Percentiles rank a stretch among this genome's conserved stretches.
Conservation (phyloP, 2,888 invertebrate genomes). For the Aelia acuminata region DNA sequence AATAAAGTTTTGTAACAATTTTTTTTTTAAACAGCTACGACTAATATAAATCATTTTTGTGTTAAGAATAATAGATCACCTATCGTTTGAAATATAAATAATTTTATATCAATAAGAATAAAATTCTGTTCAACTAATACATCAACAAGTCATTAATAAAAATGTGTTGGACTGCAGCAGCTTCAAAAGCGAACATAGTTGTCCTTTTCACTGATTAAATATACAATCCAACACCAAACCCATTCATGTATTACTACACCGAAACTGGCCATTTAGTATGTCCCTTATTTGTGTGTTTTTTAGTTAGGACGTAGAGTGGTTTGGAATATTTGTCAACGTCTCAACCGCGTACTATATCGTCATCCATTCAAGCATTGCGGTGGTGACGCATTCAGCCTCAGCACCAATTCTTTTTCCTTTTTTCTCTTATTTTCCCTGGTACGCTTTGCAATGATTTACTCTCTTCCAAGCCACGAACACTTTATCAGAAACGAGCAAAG, state of each 20-base stretch:
- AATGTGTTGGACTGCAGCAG: no score
- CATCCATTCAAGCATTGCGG: neutral
- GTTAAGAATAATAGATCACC: no score
- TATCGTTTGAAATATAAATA: no score
- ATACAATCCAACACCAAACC: neutral
- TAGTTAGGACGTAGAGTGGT: neutral
- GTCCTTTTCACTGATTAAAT: neutral
- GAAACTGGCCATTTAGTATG: neutral
- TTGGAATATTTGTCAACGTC: neutral
- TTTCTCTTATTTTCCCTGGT: neutral
- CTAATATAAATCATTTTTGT: no score
- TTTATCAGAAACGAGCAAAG: neutral
- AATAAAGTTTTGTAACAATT: no score
- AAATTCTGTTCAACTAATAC: no score
- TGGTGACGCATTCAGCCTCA: neutral
- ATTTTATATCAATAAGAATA: no score
- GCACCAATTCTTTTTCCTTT: neutral
- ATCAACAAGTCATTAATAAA: no score
- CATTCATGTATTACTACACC: neutral
- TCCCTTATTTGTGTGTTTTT: no score
- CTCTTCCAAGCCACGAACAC: neutral
- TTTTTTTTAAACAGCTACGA: no score
- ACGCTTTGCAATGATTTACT: neutral
- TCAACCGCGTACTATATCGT: neutral
- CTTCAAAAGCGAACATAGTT: no score